These are phyloP conservation scores for Dysmachus trigonus DNA, from an alignment of 2,888 invertebrate genomes.

Conservation along the genomic window DNA sequence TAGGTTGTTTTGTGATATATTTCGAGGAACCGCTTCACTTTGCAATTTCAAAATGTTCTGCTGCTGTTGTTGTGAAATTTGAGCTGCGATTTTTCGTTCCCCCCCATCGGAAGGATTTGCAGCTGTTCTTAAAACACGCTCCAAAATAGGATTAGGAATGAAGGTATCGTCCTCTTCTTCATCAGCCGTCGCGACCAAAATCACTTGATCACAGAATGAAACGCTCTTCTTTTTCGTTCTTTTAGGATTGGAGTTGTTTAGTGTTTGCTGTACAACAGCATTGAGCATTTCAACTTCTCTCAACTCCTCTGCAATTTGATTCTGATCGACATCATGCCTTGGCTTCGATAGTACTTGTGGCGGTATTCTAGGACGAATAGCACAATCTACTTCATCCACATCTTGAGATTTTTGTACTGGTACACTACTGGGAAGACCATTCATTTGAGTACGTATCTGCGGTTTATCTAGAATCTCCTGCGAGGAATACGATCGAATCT, in stretches of 20 bases:
- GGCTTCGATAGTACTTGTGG: slow-evolving; percentile 56
- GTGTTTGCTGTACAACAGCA: slow-evolving; percentile 66
- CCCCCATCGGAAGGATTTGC: slow-evolving; percentile 61
- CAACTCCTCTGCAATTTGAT: slow-evolving; percentile 68
- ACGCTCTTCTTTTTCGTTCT: slow-evolving; percentile 90
- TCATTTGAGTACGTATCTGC: slow-evolving; percentile 65
- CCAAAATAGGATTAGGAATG: slow-evolving; percentile 89
- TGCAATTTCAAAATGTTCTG: slow-evolving; percentile 66
- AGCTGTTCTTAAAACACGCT: slow-evolving; percentile 84
- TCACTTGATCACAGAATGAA: slow-evolving; percentile 94
- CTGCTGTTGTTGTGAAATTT: slow-evolving; percentile 64
- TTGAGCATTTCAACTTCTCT: slow-evolving; percentile 69
- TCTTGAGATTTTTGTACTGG: slow-evolving; percentile 48
- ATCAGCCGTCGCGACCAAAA: slow-evolving; percentile 90
- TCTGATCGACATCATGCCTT: slow-evolving; percentile 64
- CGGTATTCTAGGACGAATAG: slow-evolving; percentile 25
- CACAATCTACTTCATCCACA: slow-evolving; percentile 60
- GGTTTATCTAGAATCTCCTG: slow-evolving; percentile 60
- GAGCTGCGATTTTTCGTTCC: slow-evolving; percentile 57
- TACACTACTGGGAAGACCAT: slow-evolving; percentile 60
- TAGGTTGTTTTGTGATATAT: slow-evolving; percentile 51
- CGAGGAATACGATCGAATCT: slow-evolving; percentile 59
- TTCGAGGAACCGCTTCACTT: slow-evolving; percentile 60
- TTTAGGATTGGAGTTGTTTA: slow-evolving; percentile 68
- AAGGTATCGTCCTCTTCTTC: slow-evolving; percentile 91